A percentile compares a stretch with the other conserved stretches of the same genome.
These are phyloP conservation scores for Coreius guichenoti DNA, from an alignment of 2,797 vertebrate species.

Conservation along the genomic window DNA sequence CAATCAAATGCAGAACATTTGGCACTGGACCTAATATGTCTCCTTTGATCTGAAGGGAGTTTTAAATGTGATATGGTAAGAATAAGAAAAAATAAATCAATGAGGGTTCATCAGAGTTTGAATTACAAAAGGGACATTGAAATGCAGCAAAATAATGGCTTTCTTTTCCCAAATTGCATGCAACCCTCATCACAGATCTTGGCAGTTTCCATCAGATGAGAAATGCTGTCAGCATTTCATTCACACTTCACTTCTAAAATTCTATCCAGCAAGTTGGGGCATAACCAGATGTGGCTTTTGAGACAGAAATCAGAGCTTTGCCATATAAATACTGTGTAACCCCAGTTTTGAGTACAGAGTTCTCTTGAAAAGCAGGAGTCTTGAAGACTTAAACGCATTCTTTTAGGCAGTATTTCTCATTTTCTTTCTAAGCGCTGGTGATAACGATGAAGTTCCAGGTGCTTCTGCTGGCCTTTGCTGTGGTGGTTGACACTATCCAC, in stretches of 20 bases:
- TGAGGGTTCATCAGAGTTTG: not conserved
- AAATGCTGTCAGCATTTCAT: slow-evolving; percentile 37
- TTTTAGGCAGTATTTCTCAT: not conserved
- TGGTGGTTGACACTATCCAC: slow-evolving; percentile 58
- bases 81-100: not conserved
- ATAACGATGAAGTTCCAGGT: slow-evolving; percentile 64
- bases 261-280: slow-evolving; percentile 48
- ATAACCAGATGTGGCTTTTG: not conserved
- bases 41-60: not conserved
- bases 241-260: not conserved
- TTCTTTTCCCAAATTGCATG: slow-evolving; percentile 36
- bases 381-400: not conserved
- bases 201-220: not conserved
- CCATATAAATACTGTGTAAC: slow-evolving; percentile 50
- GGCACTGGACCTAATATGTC: not conserved
- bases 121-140: slow-evolving; percentile 21
- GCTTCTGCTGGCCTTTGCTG: slow-evolving; percentile 55
- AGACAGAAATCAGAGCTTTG: slow-evolving; percentile 27
- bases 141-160: not conserved
- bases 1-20: not conserved
- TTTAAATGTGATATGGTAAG: not conserved
- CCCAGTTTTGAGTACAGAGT: not conserved
- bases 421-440: not conserved
- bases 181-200: slow-evolving; percentile 23
- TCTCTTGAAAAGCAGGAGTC: not conserved